A percentile compares a stretch with the other conserved stretches of the same genome.
Evolutionary conservation across 2,797 vertebrate species (phyloP).

Genomic region (Amblyopsis hoosieri): DNA sequence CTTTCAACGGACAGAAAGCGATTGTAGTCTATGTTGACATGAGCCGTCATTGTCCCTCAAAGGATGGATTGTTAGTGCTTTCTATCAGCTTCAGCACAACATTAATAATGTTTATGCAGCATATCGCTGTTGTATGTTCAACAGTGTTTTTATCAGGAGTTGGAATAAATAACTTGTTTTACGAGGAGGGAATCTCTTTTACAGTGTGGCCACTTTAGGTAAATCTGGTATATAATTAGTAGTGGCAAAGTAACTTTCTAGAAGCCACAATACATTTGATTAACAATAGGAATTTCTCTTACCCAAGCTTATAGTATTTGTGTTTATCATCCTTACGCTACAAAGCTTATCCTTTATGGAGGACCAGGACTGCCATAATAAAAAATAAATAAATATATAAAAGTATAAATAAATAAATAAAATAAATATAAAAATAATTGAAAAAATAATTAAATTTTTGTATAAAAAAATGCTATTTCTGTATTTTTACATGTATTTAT

Average conservation of each 20-base stretch:
- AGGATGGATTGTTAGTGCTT: slow-evolving; percentile 6
- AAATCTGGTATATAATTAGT: background rate
- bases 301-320: slow-evolving; percentile 28
- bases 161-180: background rate
- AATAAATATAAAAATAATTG: no score
- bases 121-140: slow-evolving; percentile 25
- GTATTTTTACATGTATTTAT: no score
- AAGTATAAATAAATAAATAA: no score
- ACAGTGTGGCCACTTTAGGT: background rate
- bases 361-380: no score
- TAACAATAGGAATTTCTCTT: slow-evolving; percentile 10
- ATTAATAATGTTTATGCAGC: slow-evolving; percentile 3
- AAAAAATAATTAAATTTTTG: no score
- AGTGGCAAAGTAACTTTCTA: background rate
- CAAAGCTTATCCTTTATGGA: slow-evolving; percentile 1
- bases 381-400: no score
- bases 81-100: slow-evolving; percentile 9
- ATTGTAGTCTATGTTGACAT: slow-evolving; percentile 12
- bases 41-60: background rate
- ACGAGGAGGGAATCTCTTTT: background rate
- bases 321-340: background rate
- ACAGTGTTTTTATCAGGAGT: slow-evolving; percentile 1
- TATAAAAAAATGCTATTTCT: no score
- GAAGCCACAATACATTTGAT: slow-evolving; percentile 7
- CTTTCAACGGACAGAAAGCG: slow-evolving; percentile 9